Conservation (phyloP, 30 jellyfish, hydroid and myxozoan genomes). For the Aurelia sp. region DNA sequence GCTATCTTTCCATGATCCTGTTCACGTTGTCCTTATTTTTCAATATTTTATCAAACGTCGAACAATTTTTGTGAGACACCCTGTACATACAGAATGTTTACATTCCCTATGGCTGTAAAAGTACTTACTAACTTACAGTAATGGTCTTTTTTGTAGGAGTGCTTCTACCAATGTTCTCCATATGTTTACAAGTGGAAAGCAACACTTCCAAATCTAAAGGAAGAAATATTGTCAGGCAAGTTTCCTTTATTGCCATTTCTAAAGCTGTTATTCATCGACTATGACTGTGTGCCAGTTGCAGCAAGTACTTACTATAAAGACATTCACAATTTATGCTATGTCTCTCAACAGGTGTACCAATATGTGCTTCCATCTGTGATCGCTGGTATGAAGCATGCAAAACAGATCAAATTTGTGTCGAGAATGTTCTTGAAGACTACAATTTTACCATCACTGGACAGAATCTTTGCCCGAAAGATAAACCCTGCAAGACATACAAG, state of each 20-base stretch:
- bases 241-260: too few species aligned
- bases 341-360: constrained; percentile 70
- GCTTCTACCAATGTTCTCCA: constrained; percentile 93
- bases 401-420: constrained; percentile 74
- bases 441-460: constrained; percentile 76
- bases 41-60: too few species aligned
- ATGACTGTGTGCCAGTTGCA: too few species aligned
- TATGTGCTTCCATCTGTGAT: constrained; percentile 81
- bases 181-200: constrained; percentile 65
- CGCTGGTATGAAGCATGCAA: constrained; percentile 87
- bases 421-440: constrained; percentile 69
- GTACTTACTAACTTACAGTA: not conserved
- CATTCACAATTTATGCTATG: not conserved
- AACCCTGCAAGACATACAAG: constrained; percentile 77
- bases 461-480: constrained; percentile 69
- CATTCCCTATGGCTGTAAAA: too few species aligned
- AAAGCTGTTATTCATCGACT: too few species aligned
- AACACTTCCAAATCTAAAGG: not conserved
- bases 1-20: too few species aligned
- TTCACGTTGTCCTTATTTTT: too few species aligned
- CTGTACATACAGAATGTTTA: too few species aligned
- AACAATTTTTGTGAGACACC: too few species aligned
- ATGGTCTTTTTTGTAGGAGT: constrained; percentile 51
- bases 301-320: too few species aligned
- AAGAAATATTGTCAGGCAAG: too few species aligned